Conservation (phyloP, 1,140 invertebrate genomes). For the Zaprionus inermis region DNA sequence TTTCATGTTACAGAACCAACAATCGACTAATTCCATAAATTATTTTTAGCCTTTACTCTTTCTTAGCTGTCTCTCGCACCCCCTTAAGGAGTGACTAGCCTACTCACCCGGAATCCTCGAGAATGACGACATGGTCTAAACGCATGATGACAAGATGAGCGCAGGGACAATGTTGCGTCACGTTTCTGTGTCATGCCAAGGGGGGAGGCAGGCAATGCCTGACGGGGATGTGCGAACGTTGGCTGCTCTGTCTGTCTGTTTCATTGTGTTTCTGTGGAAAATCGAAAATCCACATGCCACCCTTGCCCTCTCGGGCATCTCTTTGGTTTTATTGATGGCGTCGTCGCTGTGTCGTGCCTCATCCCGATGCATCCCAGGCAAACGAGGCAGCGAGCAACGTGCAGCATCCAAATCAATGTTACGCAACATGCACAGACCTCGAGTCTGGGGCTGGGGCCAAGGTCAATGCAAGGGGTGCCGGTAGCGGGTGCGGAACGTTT, state of each 20-base stretch:
- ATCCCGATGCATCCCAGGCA: not conserved
- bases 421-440: constrained; percentile 66
- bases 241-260: constrained; percentile 19
- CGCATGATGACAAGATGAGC: constrained; percentile 15
- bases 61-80: constrained; percentile 3
- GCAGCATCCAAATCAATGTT: constrained; percentile 66
- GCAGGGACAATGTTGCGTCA: constrained; percentile 55
- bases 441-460: constrained; percentile 53
- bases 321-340: constrained; percentile 57
- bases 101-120: constrained; percentile 16
- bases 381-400: not conserved
- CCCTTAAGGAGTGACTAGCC: constrained; percentile 33
- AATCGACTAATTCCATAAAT: not conserved
- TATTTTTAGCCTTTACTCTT: constrained; percentile 7
- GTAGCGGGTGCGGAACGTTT: not conserved
- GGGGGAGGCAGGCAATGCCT: constrained; percentile 3
- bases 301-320: not conserved
- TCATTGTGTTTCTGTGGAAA: constrained; percentile 57
- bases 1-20: constrained; percentile 4
- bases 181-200: constrained; percentile 72
- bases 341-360: constrained; percentile 14
- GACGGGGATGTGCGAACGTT: not conserved
- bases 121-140: constrained; percentile 57
- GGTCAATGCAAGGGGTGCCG: constrained; percentile 21
- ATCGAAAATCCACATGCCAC: constrained; percentile 68